Percentiles rank a stretch among this genome's conserved stretches.
These are phyloP conservation scores for Embidobia sp. DNA, from an alignment of 2,888 invertebrate genomes.

Conservation along the genomic window DNA sequence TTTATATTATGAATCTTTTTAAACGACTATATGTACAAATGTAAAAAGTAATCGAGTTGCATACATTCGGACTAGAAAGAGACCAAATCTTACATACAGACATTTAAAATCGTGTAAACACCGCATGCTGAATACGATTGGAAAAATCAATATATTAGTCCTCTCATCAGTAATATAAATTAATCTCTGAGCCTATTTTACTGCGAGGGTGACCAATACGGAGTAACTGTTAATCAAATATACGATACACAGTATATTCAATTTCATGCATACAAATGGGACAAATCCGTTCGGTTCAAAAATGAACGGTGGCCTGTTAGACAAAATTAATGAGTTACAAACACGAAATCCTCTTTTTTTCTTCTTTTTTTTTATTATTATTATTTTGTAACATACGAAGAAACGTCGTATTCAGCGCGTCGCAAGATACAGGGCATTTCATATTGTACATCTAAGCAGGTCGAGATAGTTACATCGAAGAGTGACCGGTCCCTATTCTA, in stretches of 20 bases:
- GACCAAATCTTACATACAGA: constrained; percentile 36
- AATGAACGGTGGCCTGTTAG: too few species aligned
- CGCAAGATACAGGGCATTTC: background rate
- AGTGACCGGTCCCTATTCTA: constrained; percentile 37
- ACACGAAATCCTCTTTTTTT: too few species aligned
- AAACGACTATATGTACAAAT: constrained; percentile 38
- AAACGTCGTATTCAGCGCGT: constrained; percentile 15
- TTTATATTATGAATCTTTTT: constrained; percentile 30
- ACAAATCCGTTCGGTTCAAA: too few species aligned
- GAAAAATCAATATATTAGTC: too few species aligned
- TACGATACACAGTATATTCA: too few species aligned
- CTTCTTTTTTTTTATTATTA: too few species aligned
- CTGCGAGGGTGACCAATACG: too few species aligned
- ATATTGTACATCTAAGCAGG: constrained; percentile 1
- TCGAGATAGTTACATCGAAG: background rate
- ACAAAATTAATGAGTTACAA: too few species aligned
- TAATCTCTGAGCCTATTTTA: too few species aligned
- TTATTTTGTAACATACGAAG: background rate
- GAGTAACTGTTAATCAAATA: too few species aligned
- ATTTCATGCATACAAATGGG: too few species aligned
- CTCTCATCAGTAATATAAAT: too few species aligned
- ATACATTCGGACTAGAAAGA: constrained; percentile 39
- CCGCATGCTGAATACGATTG: constrained; percentile 27
- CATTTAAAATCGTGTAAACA: constrained; percentile 8
- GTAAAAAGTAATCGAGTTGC: constrained; percentile 36